A percentile compares a stretch with the other conserved stretches of the same genome.
phyloP scores from a whole-genome alignment of 2,797 vertebrate species.

The Diplodus sargus region DNA sequence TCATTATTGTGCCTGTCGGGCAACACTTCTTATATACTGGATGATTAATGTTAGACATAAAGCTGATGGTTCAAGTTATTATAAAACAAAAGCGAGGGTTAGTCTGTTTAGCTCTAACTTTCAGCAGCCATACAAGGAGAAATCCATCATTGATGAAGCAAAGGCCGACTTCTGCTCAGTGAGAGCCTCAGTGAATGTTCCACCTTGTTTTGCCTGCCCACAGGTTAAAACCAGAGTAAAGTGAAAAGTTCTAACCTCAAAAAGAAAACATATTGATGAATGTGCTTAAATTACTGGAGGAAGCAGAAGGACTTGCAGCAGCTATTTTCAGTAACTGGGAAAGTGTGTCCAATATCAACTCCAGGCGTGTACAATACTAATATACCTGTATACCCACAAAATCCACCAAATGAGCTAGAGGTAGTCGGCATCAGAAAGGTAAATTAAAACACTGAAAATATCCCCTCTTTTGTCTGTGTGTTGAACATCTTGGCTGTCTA shows the following conservation, averaged over 20 bases:
- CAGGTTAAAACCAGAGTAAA: constrained; percentile 34
- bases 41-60: constrained; percentile 24
- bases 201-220: constrained; percentile 44
- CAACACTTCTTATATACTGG: constrained; percentile 23
- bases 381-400: background rate
- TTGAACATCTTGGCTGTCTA: background rate
- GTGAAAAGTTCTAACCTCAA: constrained; percentile 35
- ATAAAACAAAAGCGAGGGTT: constrained; percentile 11
- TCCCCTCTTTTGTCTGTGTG: background rate
- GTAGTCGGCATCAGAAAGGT: background rate
- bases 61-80: constrained; percentile 22
- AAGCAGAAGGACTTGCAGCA: constrained; percentile 25
- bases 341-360: constrained; percentile 33
- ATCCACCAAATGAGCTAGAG: constrained; percentile 6
- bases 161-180: constrained; percentile 29
- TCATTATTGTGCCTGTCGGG: constrained; percentile 33
- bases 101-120: constrained; percentile 24
- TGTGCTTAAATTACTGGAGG: constrained; percentile 23
- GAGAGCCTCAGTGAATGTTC: constrained; percentile 31
- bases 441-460: constrained; percentile 13
- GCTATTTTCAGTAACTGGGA: background rate
- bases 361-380: background rate
- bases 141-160: constrained; percentile 50
- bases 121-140: constrained; percentile 27
- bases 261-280: constrained; percentile 45